phyloP scores from a whole-genome alignment of 2,797 vertebrate species.

The Phataginus tetradactyla region DNA sequence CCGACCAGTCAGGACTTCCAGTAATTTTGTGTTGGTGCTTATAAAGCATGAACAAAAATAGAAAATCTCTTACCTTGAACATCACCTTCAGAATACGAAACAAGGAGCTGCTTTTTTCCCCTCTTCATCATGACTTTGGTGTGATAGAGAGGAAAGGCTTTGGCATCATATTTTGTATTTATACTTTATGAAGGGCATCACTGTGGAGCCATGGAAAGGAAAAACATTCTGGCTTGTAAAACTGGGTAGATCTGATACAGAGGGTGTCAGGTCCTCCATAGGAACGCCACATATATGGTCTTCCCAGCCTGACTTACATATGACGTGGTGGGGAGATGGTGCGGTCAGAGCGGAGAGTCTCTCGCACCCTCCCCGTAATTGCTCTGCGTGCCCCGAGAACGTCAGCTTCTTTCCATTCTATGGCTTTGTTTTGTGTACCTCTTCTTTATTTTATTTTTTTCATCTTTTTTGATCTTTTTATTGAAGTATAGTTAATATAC shows the following conservation, averaged over 20 bases:
- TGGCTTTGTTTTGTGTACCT: background rate
- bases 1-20: background rate
- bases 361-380: background rate
- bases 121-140: background rate
- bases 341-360: background rate
- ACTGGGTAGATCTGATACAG: background rate
- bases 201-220: background rate
- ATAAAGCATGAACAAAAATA: constrained; percentile 47
- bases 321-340: background rate
- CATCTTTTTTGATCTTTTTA: too few relatives aligned
- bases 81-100: constrained; percentile 58
- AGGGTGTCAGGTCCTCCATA: background rate
- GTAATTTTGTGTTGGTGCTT: constrained; percentile 63
- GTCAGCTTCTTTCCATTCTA: background rate
- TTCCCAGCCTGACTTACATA: background rate
- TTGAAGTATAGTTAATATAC: too few relatives aligned
- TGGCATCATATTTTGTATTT: constrained; percentile 28
- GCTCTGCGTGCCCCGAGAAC: background rate
- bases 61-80: constrained; percentile 56
- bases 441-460: background rate
- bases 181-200: background rate
- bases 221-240: background rate
- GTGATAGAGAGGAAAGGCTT: constrained; percentile 19
- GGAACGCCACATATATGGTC: accelerated
- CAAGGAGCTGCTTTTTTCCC: background rate